Evolutionary conservation across 30 jellyfish, hydroid and myxozoan species (phyloP), one percentile per base, ranked within the genome.

Genomic region (Aurelia sp.): DNA sequence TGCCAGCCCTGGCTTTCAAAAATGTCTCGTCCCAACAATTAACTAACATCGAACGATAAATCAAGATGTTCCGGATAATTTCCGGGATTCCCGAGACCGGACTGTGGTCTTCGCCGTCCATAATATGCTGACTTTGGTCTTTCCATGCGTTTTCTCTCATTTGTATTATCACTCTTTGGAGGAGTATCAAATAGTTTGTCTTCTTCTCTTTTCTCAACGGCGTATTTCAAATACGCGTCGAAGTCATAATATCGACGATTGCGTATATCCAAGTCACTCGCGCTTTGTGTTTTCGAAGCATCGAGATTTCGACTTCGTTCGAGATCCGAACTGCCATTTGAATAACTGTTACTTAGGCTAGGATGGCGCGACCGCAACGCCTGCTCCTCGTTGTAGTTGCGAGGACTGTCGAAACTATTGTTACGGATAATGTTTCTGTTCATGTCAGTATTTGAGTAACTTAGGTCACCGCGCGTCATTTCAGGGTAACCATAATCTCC

Each of bases 181-280:
- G 18, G 8, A 10, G 63, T 78, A 48, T 52, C 13, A 48, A 81
- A 81, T 53, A 68, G 63, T 69, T 70, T 66, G 47, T 81, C 91
- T 35, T 59, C 91, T 48, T 81, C 91, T 9, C 79, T 71, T 53
- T 61, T 55, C 52, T 40, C 44, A 31, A 81, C 73, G 20, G 82
- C 91, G 47, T 67, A 67, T 8, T 81, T 44, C 27, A 81, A 44
- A 22, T 65, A 81, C 16, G 91, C 84, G 33, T 81, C 91, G 58
- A 81, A 81, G 84, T 81, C 82, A 9, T 68, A 22, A 65, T 58
- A 55, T 13, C 79, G 83, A 33, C 84, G 84, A 21, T 13, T 53
- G 20, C 55, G 52, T 16, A 17, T 5, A 52, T 73, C 55, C 4
- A 22, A 47, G 40, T 73, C 84, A 30, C n/a, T 20, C 16, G 33